phyloP scores from a whole-genome alignment of 2,888 invertebrate species.

The Macrophya alboannulata region DNA sequence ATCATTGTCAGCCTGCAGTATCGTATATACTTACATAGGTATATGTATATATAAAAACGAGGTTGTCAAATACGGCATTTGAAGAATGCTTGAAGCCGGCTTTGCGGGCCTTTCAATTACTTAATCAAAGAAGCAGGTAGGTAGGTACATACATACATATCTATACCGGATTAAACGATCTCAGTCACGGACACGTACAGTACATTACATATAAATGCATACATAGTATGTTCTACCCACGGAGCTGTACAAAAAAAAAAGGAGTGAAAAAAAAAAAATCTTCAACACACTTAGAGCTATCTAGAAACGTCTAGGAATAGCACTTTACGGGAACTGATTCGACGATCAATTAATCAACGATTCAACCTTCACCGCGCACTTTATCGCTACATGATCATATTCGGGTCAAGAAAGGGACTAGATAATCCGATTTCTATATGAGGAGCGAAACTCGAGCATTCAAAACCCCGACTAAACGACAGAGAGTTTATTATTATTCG shows the following conservation, averaged over 20 bases:
- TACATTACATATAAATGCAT: background rate
- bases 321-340: background rate
- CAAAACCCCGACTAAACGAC: too few species aligned
- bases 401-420: background rate
- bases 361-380: background rate
- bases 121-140: slow-evolving; percentile 30
- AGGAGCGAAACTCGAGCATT: background rate
- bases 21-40: background rate
- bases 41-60: background rate
- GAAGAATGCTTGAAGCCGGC: slow-evolving; percentile 38
- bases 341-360: background rate
- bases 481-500: too few species aligned
- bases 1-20: background rate
- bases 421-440: background rate
- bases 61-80: slow-evolving; percentile 30
- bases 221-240: background rate
- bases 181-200: background rate
- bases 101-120: slow-evolving; percentile 28
- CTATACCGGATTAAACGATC: slow-evolving; percentile 7
- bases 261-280: background rate
- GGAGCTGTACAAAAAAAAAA: too few species aligned
- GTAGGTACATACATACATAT: background rate
- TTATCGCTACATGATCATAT: background rate
- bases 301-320: background rate
- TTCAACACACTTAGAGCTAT: background rate